Evolutionary conservation across 2,797 vertebrate genomes (phyloP).

Genomic region (Pygocentrus nattereri): DNA sequence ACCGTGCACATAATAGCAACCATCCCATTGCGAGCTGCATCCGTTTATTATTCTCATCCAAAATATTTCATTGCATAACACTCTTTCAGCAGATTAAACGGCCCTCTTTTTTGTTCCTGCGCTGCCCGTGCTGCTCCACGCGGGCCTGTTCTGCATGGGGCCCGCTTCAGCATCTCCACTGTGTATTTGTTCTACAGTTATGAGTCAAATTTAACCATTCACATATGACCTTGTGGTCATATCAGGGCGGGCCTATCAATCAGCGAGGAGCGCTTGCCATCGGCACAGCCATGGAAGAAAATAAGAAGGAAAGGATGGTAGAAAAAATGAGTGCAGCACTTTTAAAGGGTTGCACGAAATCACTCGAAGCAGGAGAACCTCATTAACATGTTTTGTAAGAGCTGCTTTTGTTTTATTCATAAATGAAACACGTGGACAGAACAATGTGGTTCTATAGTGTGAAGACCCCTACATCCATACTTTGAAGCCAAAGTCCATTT

Average conservation of each 20-base stretch:
- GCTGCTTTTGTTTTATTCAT: background rate
- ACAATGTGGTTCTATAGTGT: background rate
- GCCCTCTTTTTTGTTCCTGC: slow-evolving; percentile 15
- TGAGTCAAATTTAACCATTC: slow-evolving; percentile 62
- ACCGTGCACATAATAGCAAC: slow-evolving; percentile 45
- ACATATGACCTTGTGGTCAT: slow-evolving; percentile 58
- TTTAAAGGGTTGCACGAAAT: slow-evolving; percentile 42
- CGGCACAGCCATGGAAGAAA: background rate
- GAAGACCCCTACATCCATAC: too few relatives aligned
- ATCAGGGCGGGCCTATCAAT: slow-evolving; percentile 54
- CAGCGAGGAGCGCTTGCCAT: slow-evolving; percentile 43
- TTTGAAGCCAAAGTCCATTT: too few relatives aligned
- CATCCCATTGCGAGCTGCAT: slow-evolving; percentile 21
- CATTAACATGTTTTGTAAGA: background rate
- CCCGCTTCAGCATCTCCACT: slow-evolving; percentile 53
- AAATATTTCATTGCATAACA: slow-evolving; percentile 50
- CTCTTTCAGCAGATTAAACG: slow-evolving; percentile 47
- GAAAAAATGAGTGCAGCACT: slow-evolving; percentile 50
- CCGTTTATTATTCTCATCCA: slow-evolving; percentile 49
- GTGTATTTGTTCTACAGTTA: slow-evolving; percentile 63
- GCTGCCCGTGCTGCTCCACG: background rate
- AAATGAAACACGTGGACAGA: background rate
- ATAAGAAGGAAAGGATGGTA: slow-evolving; percentile 23
- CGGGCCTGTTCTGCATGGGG: slow-evolving; percentile 30
- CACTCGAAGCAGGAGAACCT: background rate